phyloP scores from a whole-genome alignment of 2,113 vertebrate genomes.

The Solea solea region DNA sequence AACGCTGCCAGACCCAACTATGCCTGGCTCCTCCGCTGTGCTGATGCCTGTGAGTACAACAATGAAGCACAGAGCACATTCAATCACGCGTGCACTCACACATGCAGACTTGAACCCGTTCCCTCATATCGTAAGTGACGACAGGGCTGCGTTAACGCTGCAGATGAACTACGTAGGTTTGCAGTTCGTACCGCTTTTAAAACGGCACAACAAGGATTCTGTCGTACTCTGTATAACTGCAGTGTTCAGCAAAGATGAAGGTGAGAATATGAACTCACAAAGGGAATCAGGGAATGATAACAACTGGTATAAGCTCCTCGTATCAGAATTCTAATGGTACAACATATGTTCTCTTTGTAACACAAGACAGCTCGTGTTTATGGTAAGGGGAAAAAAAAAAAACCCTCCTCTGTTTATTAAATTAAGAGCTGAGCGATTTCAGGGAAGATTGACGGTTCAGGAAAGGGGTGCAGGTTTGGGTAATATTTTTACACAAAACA shows the following conservation, averaged over 20 bases:
- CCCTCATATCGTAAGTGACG: not conserved
- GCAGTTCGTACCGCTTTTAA: slow-evolving; percentile 15
- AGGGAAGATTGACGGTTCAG: slow-evolving; percentile 79
- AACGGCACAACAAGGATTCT: slow-evolving; percentile 16
- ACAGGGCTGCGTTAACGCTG: slow-evolving; percentile 1
- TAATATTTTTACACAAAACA: slow-evolving; percentile 87
- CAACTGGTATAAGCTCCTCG: slow-evolving; percentile 41
- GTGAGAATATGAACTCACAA: slow-evolving; percentile 40
- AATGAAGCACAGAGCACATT: slow-evolving; percentile 51
- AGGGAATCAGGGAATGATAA: slow-evolving; percentile 54
- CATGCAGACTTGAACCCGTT: not conserved
- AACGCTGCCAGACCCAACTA: slow-evolving; percentile 96
- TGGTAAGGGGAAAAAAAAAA: slow-evolving; percentile 62
- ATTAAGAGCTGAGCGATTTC: slow-evolving; percentile 77
- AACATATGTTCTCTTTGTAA: slow-evolving; percentile 80
- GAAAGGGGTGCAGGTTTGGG: slow-evolving; percentile 79
- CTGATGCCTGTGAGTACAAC: slow-evolving; percentile 94
- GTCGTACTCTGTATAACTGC: slow-evolving; percentile 26
- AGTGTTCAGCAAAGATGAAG: slow-evolving; percentile 1
- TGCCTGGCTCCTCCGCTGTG: slow-evolving; percentile 98
- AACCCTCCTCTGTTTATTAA: slow-evolving; percentile 77
- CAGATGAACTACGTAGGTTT: not conserved
- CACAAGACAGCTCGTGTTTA: slow-evolving; percentile 73
- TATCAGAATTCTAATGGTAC: slow-evolving; percentile 74
- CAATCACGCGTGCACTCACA: slow-evolving; percentile 25